Evolutionary conservation across 2,888 invertebrate genomes (phyloP).

Genomic region (Rosalia funebris): DNA sequence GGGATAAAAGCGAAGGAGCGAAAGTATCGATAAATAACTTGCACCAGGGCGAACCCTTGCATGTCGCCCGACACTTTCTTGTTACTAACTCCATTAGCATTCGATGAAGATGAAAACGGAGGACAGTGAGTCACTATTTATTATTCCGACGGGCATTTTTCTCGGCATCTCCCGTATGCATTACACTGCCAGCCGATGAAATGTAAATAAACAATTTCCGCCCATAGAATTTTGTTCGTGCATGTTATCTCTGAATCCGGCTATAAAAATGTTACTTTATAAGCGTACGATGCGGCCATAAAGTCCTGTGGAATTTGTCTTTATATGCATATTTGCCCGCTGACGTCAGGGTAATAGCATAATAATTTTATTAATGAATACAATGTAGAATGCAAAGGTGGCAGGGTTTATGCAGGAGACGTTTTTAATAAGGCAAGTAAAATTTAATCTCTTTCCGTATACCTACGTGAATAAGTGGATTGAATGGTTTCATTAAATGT

Average conservation of each 20-base stretch:
- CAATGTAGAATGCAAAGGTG: conserved; percentile 13
- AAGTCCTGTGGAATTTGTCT: conserved; percentile 23
- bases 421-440: neutral
- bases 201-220: conserved; percentile 27
- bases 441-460: too few species aligned
- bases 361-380: conserved; percentile 19
- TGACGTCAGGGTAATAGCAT: neutral
- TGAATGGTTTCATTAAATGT: too few species aligned
- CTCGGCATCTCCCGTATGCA: conserved; percentile 14
- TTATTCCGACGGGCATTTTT: conserved; percentile 16
- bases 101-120: conserved; percentile 1
- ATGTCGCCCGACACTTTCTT: neutral
- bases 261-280: conserved; percentile 23
- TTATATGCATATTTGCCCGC: conserved; percentile 13
- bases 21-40: neutral
- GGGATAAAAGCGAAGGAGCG: neutral
- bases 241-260: conserved; percentile 23
- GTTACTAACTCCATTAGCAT: neutral
- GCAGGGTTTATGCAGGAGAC: neutral
- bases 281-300: conserved; percentile 10
- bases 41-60: neutral
- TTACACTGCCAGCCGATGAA: conserved; percentile 11
- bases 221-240: conserved; percentile 22
- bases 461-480: too few species aligned
- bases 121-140: conserved; percentile 14